phyloP scores from a whole-genome alignment of 2,797 vertebrate species.

The Paratrypauchen microcephalus region DNA sequence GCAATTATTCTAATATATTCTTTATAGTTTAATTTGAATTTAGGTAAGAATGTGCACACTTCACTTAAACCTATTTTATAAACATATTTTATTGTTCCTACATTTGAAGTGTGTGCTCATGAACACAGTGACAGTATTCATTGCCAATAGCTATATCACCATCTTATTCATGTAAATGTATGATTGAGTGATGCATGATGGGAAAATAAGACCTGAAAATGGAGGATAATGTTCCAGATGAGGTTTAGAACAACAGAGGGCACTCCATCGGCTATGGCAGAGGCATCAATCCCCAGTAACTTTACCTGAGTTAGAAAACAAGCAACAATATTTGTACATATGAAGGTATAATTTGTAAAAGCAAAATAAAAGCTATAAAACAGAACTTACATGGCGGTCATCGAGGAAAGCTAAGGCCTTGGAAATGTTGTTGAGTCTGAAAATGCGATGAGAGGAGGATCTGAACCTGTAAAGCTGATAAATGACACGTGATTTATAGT shows the following conservation, averaged over 20 bases:
- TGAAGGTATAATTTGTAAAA: background rate
- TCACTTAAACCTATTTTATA: too few species aligned
- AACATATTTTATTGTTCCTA: background rate
- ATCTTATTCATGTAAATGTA: too few species aligned
- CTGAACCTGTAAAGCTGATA: conserved; percentile 78
- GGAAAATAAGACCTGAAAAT: conserved; percentile 79
- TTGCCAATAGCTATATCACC: too few species aligned
- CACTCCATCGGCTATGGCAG: conserved; percentile 87
- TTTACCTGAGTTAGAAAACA: conserved; percentile 78
- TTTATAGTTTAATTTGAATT: too few species aligned
- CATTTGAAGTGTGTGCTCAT: background rate
- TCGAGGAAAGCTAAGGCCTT: conserved; percentile 89
- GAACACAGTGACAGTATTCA: background rate
- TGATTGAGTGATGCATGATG: background rate
- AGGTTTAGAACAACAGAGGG: conserved; percentile 86
- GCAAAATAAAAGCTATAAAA: background rate
- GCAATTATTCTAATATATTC: too few species aligned
- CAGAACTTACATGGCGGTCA: conserved; percentile 86
- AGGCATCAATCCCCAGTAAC: conserved; percentile 86
- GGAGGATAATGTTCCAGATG: conserved; percentile 91
- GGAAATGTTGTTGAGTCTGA: conserved; percentile 91
- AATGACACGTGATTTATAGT: background rate
- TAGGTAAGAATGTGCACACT: too few species aligned
- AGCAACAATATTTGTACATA: conserved; percentile 3
- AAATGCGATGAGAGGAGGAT: conserved; percentile 87